Evolutionary conservation across 2,888 invertebrate species (phyloP).

Genomic region (Resseliella maxima): DNA sequence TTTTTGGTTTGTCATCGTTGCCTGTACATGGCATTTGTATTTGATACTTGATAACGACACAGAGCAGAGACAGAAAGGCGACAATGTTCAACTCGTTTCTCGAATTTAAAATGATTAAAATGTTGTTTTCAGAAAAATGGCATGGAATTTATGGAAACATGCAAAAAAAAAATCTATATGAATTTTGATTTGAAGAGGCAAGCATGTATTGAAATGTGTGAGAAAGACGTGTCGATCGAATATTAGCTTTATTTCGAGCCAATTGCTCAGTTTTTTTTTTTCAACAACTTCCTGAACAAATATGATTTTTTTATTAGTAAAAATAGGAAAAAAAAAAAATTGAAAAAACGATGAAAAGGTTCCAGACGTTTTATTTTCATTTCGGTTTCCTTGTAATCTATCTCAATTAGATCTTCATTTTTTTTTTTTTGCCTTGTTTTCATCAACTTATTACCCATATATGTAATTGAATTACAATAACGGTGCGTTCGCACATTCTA

Average conservation of each 20-base stretch:
- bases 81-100: not conserved
- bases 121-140: not conserved
- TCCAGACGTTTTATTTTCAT: too few species aligned
- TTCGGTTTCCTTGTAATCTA: not conserved
- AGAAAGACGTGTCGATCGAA: not conserved
- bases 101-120: not conserved
- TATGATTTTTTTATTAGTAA: too few species aligned
- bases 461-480: slow-evolving; percentile 59
- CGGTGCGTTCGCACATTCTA: not conserved
- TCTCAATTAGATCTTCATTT: slow-evolving; percentile 27
- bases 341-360: not conserved
- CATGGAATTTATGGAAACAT: not conserved
- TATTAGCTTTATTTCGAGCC: slow-evolving; percentile 23
- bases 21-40: slow-evolving; percentile 9
- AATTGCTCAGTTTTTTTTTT: not conserved
- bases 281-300: not conserved
- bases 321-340: not conserved
- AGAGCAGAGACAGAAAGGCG: not conserved
- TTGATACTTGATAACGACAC: not conserved
- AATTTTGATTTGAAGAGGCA: not conserved
- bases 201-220: not conserved
- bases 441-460: slow-evolving; percentile 59
- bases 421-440: slow-evolving; percentile 17
- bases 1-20: not conserved
- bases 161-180: not conserved